Evolutionary conservation across 2,888 invertebrate genomes (phyloP).

Genomic region (Cheilosia vulpina): DNA sequence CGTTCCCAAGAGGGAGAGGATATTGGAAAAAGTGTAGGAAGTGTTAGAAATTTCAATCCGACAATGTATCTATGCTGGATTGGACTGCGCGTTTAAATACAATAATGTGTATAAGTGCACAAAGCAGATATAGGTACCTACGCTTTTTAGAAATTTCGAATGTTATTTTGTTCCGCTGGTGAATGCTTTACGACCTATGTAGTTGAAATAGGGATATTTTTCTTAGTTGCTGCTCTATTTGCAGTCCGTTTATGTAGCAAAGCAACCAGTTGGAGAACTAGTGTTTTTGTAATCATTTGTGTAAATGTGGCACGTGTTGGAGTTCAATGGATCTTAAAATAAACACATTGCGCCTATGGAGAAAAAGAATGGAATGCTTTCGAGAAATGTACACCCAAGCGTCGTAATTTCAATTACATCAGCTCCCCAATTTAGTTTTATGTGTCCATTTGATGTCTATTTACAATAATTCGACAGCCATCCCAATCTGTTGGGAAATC

Average conservation of each 20-base stretch:
- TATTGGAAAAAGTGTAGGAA: constrained; percentile 71
- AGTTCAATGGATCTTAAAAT: constrained; percentile 73
- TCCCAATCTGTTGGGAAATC: constrained; percentile 11
- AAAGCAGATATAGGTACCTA: neutral
- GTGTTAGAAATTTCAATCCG: constrained; percentile 57
- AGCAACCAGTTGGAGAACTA: constrained; percentile 23
- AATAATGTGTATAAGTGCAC: constrained; percentile 1
- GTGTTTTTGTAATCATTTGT: constrained; percentile 16
- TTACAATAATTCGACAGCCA: constrained; percentile 2
- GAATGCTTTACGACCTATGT: constrained; percentile 13
- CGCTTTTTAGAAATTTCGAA: neutral
- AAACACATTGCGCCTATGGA: constrained; percentile 36
- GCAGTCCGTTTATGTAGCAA: neutral
- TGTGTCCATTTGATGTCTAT: neutral
- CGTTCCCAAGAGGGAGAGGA: constrained; percentile 54
- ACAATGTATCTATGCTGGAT: constrained; percentile 47
- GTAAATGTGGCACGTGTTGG: constrained; percentile 65
- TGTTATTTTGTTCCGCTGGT: constrained; percentile 1
- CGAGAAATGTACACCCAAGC: constrained; percentile 22
- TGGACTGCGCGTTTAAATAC: neutral
- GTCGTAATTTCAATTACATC: constrained; percentile 59
- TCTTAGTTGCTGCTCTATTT: constrained; percentile 17
- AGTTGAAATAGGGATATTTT: constrained; percentile 1
- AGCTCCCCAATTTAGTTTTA: constrained; percentile 61
- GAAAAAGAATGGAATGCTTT: neutral